Base-by-base conservation (phyloP, 1,140 invertebrate species). In the Muscidifurax raptorellus region DNA sequence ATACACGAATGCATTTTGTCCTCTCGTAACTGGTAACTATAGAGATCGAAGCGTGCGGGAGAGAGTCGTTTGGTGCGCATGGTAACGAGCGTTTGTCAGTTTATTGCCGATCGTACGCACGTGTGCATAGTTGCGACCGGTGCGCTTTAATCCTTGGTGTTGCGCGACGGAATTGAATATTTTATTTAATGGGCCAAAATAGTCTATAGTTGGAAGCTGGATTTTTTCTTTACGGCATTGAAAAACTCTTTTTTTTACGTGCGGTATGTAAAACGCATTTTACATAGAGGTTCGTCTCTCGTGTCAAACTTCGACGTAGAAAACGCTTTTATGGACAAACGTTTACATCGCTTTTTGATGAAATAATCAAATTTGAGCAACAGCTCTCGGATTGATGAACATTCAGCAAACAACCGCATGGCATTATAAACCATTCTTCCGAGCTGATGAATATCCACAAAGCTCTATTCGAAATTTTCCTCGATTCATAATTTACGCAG, bases 81-180 rank as follows among this genome's bases (percentile, higher is more conserved):
- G 67, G 67, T 69, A 27, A 69, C 67, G 67, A 69, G 67, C 27
- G 12, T 69, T 30, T 30, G 67, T 69, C 67, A 30, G 28, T 69
- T 69, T 69, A 69, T 69, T 18, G 67, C 13, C 67, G 67, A 69
- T 69, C 25, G 67, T n/a, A 18, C 27, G 67, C 28, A 10, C 1
- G 66, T 15, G 52, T 15, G 52, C 52, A 59, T 18, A 18, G 22
- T 22, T 59, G 52, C 12, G 15, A 52, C 13, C 13, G 15, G 18
- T 1, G 47, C 52, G 22, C 52, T 59, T 52, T 52, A 52, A 52
- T 52, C 47, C 18, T 18, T n/a, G 5, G 18, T 22, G 44, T 47
- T 47, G 44, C 1, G n/a, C n/a, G n/a, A n/a, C 52, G 52, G n/a
- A 59, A 59, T 59, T 59, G 22, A 59, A 59, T 59, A 22, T 59